Evolutionary conservation across 2,113 vertebrate species (phyloP).

Genomic region (Saccopteryx bilineata): DNA sequence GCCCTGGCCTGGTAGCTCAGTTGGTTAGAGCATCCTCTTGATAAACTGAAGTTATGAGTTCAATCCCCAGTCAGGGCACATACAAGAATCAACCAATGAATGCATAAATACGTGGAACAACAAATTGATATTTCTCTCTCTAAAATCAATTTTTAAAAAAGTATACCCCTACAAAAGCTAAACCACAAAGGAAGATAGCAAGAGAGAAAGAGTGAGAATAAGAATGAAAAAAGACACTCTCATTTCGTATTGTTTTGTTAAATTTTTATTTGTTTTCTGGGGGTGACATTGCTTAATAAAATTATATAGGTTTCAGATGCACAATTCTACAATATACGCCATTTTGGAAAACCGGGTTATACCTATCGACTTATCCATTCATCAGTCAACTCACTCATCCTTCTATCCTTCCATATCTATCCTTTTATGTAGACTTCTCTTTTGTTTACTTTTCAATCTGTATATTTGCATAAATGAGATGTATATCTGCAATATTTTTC

Average conservation of each 20-base stretch:
- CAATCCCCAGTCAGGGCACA: too few species aligned
- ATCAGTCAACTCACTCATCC: background rate
- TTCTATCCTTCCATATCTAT: background rate
- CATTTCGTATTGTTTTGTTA: background rate
- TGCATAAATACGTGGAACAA: too few species aligned
- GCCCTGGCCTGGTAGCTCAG: too few species aligned
- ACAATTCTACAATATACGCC: too few species aligned
- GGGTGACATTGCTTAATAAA: too few species aligned
- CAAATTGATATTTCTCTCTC: too few species aligned
- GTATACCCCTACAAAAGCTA: background rate
- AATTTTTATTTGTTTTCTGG: too few species aligned
- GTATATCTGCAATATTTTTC: background rate
- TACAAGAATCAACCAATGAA: too few species aligned
- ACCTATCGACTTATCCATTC: background rate
- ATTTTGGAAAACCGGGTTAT: background rate
- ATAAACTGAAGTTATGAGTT: too few species aligned
- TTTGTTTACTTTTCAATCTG: background rate
- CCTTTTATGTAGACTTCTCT: background rate
- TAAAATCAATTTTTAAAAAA: background rate
- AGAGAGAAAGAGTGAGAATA: background rate
- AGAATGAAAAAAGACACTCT: background rate
- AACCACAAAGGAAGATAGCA: background rate
- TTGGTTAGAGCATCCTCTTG: too few species aligned
- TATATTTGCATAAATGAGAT: background rate
- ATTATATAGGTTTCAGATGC: too few species aligned